Percentiles rank a stretch among this genome's conserved stretches.
phyloP scores from a whole-genome alignment of 1,140 invertebrate species.

The Drosophila santomea region DNA sequence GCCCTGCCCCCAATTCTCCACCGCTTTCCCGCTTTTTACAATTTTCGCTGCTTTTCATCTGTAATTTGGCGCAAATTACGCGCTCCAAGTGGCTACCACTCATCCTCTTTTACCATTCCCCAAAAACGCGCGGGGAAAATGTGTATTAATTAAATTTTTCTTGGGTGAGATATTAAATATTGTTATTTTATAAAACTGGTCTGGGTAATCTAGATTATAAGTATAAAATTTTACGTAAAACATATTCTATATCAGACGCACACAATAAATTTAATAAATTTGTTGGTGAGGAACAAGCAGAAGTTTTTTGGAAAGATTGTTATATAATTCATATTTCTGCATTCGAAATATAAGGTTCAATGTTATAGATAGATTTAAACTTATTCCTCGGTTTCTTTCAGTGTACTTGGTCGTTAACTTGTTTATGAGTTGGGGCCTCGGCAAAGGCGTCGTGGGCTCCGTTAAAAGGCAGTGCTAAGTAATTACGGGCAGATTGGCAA shows the following conservation, averaged over 20 bases:
- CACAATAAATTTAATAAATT: too few relatives aligned
- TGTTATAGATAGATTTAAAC: too few relatives aligned
- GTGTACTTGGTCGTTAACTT: constrained; percentile 51
- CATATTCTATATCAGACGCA: too few relatives aligned
- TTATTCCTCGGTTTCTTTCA: background rate
- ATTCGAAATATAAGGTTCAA: too few relatives aligned
- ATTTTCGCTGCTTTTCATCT: constrained; percentile 63
- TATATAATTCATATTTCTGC: too few relatives aligned
- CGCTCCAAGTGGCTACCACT: constrained; percentile 46
- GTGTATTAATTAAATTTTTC: too few relatives aligned
- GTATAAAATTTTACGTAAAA: too few relatives aligned
- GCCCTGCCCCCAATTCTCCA: background rate
- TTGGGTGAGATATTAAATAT: too few relatives aligned
- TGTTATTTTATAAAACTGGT: too few relatives aligned
- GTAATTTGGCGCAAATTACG: constrained; percentile 69
- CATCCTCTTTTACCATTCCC: background rate
- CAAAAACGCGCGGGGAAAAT: background rate
- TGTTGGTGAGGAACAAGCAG: too few relatives aligned
- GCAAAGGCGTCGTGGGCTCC: constrained; percentile 19
- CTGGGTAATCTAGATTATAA: too few relatives aligned
- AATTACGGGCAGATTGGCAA: constrained; percentile 47
- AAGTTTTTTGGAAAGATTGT: too few relatives aligned
- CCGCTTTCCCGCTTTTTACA: constrained; percentile 48
- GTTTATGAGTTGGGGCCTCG: constrained; percentile 49
- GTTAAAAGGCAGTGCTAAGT: constrained; percentile 58